Conservation (phyloP, 2,797 vertebrate genomes). For the Apogon talboti region DNA sequence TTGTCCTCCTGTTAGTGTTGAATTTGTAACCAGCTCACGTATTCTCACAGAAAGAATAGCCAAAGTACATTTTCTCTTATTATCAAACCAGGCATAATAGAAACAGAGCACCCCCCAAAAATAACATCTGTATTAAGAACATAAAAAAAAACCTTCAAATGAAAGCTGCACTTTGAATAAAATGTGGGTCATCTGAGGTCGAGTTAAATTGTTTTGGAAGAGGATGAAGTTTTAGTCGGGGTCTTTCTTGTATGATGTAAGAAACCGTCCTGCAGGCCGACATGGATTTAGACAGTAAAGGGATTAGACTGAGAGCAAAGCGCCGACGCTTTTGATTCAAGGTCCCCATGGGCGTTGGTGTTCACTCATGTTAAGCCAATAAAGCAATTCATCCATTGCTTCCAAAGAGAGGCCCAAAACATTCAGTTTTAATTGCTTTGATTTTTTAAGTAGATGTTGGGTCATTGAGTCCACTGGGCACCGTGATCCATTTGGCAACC, state of each 20-base stretch:
- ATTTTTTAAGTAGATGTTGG: not conserved
- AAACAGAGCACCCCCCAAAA: too few species aligned
- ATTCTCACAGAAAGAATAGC: too few species aligned
- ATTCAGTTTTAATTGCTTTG: not conserved
- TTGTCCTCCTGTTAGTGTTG: too few species aligned
- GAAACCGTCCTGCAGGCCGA: constrained; percentile 11
- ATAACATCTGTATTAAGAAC: not conserved
- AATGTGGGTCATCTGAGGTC: not conserved
- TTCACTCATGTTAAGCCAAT: not conserved
- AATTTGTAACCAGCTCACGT: too few species aligned
- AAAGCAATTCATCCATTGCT: constrained; percentile 1
- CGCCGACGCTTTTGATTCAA: not conserved
- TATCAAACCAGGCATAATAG: too few species aligned
- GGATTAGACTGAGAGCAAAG: constrained; percentile 13
- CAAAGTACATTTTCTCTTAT: too few species aligned
- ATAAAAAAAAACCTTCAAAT: not conserved
- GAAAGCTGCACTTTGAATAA: constrained; percentile 1
- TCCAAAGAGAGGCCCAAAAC: not conserved
- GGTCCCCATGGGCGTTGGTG: constrained; percentile 6
- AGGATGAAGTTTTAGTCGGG: not conserved
- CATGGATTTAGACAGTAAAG: constrained; percentile 16
- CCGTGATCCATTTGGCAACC: not conserved
- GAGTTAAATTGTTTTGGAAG: not conserved
- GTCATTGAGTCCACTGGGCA: not conserved
- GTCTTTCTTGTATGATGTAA: constrained; percentile 5